phyloP scores from a whole-genome alignment of 1,140 invertebrate species.

The Ostrea edulis region DNA sequence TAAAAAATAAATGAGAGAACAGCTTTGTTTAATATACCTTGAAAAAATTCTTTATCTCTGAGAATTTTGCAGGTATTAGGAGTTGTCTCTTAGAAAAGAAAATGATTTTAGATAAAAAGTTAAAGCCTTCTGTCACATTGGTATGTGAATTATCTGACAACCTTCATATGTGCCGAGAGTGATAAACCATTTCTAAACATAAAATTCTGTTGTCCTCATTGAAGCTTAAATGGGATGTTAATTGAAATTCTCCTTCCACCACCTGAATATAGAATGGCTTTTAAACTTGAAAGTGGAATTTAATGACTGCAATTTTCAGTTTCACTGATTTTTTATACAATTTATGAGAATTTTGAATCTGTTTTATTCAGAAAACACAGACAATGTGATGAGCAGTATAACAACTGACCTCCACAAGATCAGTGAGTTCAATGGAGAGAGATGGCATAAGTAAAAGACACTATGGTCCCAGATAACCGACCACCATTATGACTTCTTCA shows the following conservation, averaged over 20 bases:
- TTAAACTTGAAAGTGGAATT: constrained; percentile 4
- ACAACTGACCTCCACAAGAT: background rate
- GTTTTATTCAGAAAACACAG: background rate
- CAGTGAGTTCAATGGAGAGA: background rate
- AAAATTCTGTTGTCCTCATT: background rate
- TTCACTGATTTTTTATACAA: background rate
- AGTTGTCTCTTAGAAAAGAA: background rate
- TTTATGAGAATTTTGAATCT: background rate
- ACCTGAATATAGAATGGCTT: background rate
- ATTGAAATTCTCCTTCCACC: background rate
- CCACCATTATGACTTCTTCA: constrained; percentile 1
- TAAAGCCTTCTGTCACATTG: background rate
- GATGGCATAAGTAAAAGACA: background rate
- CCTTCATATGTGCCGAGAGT: background rate
- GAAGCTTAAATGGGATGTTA: background rate
- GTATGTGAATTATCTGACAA: constrained; percentile 29
- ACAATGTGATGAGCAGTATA: background rate
- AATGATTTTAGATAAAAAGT: constrained; percentile 18
- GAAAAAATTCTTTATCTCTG: background rate
- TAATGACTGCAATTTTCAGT: constrained; percentile 20
- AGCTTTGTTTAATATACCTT: background rate
- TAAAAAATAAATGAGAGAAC: background rate
- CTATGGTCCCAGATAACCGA: background rate
- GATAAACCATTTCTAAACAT: background rate
- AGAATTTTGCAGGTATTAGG: background rate